Conservation (phyloP, 1,140 invertebrate species). For the Chrysomallon squamiferum region DNA sequence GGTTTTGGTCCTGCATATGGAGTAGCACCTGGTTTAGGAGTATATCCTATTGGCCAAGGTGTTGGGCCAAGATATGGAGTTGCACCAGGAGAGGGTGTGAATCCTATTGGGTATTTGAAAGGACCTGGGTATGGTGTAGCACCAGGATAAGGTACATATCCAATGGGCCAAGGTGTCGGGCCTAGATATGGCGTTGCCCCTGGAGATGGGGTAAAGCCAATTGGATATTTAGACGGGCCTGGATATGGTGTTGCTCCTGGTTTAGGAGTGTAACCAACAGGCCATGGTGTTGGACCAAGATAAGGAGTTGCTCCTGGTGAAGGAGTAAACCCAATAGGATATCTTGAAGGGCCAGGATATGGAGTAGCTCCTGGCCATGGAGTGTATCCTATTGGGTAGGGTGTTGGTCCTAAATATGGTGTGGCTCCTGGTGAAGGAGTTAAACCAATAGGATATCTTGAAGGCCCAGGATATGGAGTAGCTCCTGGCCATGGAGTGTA, state of each 20-base stretch:
- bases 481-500: neutral
- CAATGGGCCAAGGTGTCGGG: neutral
- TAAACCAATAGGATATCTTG: neutral
- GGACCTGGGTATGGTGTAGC: slow-evolving; percentile 4
- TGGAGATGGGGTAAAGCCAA: neutral
- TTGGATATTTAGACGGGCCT: slow-evolving; percentile 8
- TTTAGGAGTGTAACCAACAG: slow-evolving; percentile 7
- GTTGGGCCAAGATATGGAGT: neutral
- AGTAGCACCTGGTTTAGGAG: neutral
- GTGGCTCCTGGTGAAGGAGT: neutral
- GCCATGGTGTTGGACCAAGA: slow-evolving; percentile 4
- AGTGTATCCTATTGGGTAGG: neutral
- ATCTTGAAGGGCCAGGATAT: neutral
- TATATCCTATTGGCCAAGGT: neutral
- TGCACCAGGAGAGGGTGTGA: neutral
- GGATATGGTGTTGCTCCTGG: slow-evolving; percentile 13
- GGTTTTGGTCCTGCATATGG: neutral
- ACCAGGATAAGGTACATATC: neutral
- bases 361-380: neutral
- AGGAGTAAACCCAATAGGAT: neutral
- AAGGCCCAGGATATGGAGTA: neutral
- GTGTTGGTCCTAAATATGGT: neutral
- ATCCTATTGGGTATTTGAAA: neutral
- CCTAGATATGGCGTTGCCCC: neutral
- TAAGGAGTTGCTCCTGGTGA: neutral